Evolutionary conservation across 1,140 invertebrate genomes (phyloP).

Genomic region (Anastatus disparis): DNA sequence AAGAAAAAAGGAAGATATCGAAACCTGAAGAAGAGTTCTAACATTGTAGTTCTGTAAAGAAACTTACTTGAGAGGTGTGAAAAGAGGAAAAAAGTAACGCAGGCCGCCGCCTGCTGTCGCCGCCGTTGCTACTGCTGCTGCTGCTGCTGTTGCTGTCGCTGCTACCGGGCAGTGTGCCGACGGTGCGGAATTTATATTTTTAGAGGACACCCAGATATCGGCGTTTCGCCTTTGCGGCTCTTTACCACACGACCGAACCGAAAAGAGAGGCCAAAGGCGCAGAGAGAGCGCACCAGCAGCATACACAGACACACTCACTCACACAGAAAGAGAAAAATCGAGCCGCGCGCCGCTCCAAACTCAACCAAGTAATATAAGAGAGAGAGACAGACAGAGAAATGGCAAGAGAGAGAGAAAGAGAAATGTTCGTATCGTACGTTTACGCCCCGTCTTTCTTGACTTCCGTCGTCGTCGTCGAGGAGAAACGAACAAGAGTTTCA

Average conservation of each 20-base stretch:
- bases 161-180: slow-evolving; percentile 37
- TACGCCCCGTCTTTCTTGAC: slow-evolving; percentile 7
- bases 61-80: slow-evolving; percentile 34
- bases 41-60: not conserved
- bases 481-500: not conserved
- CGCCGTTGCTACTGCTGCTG: slow-evolving; percentile 29
- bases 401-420: not conserved
- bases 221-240: slow-evolving; percentile 20
- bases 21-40: not conserved
- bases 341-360: too few relatives aligned
- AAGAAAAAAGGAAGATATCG: not conserved
- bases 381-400: not conserved
- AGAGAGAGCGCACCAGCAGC: not conserved
- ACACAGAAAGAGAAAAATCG: too few relatives aligned
- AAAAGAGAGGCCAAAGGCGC: not conserved
- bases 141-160: slow-evolving; percentile 32
- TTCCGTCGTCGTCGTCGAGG: slow-evolving; percentile 24
- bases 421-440: not conserved
- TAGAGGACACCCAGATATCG: slow-evolving; percentile 58
- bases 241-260: not conserved
- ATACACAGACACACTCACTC: too few relatives aligned
- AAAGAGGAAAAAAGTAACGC: slow-evolving; percentile 26
- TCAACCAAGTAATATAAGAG: too few relatives aligned
- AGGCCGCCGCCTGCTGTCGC: slow-evolving; percentile 13
- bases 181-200: slow-evolving; percentile 59